These are phyloP conservation scores for Perizoma flavofasciatum DNA, from an alignment of 2,888 invertebrate species.

Conservation along the genomic window DNA sequence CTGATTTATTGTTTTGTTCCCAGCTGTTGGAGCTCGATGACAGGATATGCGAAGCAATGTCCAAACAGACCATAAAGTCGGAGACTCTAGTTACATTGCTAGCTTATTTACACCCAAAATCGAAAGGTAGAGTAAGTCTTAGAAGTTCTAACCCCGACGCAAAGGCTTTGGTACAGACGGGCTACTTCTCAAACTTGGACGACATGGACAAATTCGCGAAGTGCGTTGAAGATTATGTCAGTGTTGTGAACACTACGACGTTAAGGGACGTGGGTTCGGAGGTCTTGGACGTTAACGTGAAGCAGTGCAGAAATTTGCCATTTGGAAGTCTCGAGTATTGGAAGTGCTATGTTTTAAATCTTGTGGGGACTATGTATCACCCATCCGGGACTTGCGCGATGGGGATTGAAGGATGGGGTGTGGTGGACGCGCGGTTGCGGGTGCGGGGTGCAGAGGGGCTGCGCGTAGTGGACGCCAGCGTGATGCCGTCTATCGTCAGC, in stretches of 20 bases:
- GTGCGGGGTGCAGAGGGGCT: conserved; percentile 82
- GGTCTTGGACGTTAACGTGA: conserved; percentile 43
- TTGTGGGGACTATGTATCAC: conserved; percentile 52
- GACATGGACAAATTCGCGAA: conserved; percentile 44
- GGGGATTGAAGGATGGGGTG: conserved; percentile 44
- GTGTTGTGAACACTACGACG: conserved; percentile 41
- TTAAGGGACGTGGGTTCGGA: conserved; percentile 39
- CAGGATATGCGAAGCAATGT: conserved; percentile 44
- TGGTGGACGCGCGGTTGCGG: conserved; percentile 44
- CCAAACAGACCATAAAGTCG: conserved; percentile 38
- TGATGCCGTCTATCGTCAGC: conserved; percentile 85
- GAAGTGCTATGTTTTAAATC: conserved; percentile 57
- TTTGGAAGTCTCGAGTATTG: conserved; percentile 58
- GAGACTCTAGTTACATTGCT: conserved; percentile 49
- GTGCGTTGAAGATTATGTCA: conserved; percentile 43
- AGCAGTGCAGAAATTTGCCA: conserved; percentile 45
- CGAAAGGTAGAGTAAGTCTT: conserved; percentile 53
- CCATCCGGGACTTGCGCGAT: conserved; percentile 51
- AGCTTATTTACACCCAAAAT: conserved; percentile 48
- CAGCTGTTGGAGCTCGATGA: conserved; percentile 46
- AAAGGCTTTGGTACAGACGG: conserved; percentile 41
- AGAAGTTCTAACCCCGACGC: conserved; percentile 45
- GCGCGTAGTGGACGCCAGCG: conserved; percentile 85
- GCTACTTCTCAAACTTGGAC: conserved; percentile 45
- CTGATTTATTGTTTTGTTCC: conserved; percentile 45